Conservation (phyloP, 2,888 invertebrate species). For the Gnatocerus cornutus region DNA sequence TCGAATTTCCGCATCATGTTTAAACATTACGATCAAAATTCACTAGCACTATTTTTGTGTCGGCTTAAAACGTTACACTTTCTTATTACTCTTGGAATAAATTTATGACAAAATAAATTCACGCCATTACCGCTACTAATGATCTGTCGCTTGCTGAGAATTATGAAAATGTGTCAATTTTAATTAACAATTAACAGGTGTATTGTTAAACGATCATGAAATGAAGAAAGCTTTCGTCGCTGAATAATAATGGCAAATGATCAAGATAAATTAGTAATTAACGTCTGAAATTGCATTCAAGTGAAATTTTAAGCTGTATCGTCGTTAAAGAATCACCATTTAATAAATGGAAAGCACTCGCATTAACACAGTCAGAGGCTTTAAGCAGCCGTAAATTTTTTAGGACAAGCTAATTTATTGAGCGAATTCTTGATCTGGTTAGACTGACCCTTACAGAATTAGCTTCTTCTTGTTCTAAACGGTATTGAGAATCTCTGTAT, state of each 20-base stretch:
- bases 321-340: constrained; percentile 11
- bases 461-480: constrained; percentile 20
- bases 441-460: constrained; percentile 13
- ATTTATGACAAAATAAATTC: background rate
- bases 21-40: background rate
- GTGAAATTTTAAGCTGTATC: constrained; percentile 19
- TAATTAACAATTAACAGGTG: constrained; percentile 2
- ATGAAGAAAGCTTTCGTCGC: constrained; percentile 2
- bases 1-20: background rate
- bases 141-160: background rate
- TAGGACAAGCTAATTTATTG: constrained; percentile 20
- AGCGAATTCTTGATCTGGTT: constrained; percentile 12
- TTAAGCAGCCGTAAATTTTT: constrained; percentile 20
- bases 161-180: constrained; percentile 1
- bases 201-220: constrained; percentile 1
- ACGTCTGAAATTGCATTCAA: constrained; percentile 15
- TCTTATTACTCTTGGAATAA: no score
- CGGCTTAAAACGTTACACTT: background rate
- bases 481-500: constrained; percentile 20
- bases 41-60: background rate
- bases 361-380: constrained; percentile 7
- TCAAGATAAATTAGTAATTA: constrained; percentile 17
- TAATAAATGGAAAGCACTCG: constrained; percentile 13
- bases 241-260: constrained; percentile 8
- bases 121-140: background rate